Conservation (phyloP, 2,797 vertebrate species). For the Cichlasoma orientale region DNA sequence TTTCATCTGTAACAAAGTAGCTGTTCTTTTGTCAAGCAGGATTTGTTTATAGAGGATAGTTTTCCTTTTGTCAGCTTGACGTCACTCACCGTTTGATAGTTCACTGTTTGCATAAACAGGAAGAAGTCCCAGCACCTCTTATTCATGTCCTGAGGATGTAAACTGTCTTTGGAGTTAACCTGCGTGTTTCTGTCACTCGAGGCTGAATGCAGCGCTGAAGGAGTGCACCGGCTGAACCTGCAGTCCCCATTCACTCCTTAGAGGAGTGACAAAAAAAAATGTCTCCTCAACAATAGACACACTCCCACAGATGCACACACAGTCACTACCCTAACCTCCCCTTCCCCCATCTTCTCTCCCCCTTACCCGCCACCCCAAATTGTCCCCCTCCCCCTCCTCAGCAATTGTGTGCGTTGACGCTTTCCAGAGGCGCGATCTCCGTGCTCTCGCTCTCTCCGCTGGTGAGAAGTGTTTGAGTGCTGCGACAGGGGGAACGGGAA, state of each 20-base stretch:
- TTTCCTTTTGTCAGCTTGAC: constrained; percentile 11
- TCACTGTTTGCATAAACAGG: constrained; percentile 39
- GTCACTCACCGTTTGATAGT: constrained; percentile 10
- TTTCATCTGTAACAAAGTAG: neutral
- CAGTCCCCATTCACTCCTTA: constrained; percentile 48
- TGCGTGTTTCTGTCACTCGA: neutral
- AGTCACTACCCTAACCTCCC: constrained; percentile 63
- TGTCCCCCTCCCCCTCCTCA: constrained; percentile 64
- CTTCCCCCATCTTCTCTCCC: constrained; percentile 33
- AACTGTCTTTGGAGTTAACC: constrained; percentile 26
- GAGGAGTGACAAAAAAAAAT: constrained; percentile 26
- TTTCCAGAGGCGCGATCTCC: constrained; percentile 68
- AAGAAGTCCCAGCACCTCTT: neutral
- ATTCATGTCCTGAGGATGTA: constrained; percentile 19
- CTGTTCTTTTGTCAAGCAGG: neutral
- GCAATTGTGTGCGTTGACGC: constrained; percentile 74
- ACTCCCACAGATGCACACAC: constrained; percentile 60
- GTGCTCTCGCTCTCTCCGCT: constrained; percentile 47
- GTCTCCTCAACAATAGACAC: constrained; percentile 75
- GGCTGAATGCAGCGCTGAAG: constrained; percentile 37
- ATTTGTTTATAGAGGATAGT: neutral
- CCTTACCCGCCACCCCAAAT: constrained; percentile 45
- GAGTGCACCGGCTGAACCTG: constrained; percentile 60
- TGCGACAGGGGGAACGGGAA: constrained; percentile 40
- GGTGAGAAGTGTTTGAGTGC: constrained; percentile 42